Base-by-base conservation (phyloP, 1,140 invertebrate genomes). In the Branchinecta lynchi region DNA sequence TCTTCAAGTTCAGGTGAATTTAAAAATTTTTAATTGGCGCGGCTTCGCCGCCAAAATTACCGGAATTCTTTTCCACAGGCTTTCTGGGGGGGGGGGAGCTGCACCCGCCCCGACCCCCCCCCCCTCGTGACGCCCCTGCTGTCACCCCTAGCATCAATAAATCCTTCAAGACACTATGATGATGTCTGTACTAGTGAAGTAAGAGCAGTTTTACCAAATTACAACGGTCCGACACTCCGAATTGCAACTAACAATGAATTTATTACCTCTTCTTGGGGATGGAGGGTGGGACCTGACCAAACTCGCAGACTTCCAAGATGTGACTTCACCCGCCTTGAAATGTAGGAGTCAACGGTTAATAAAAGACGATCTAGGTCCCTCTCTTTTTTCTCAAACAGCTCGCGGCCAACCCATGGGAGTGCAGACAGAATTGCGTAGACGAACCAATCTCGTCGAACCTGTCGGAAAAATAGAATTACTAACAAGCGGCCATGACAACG, bases 341-440 rank as follows among this genome's bases (percentile, higher is more conserved):
- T 80, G 79, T 97, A 98, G 67, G 92, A 87, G 75, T 96, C 93
- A 76, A 99, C 94, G n/a, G 87, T 89, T 6, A 89, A 84, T 73
- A 99, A 80, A 43, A 99, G 79, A 74, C 92, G 88, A 75, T 96
- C 92, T 32, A 99, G 81, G 68, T 95, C 92, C 73, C 88, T 87
- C 78, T 96, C 93, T 77, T 96, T 96, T 76, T 98, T 98, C 76
- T 98, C 94, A 80, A 93, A 95, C 15, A 99, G 80, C 79, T 98
- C 94, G 75, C 92, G 82, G 0, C 94, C 96, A 51, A 96, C 93
- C 93, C 93, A 98, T 0, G 96, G 96, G 46, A 99, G 78, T 17
- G 92, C 88, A 46, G 90, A 92, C 7, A 99, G 80, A 9, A 98
- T 93, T n/a, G 92, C 88, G 80, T 91, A 97, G 15, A 97, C 90